phyloP scores from a whole-genome alignment of 2,797 vertebrate species.

The Falco columbarius region DNA sequence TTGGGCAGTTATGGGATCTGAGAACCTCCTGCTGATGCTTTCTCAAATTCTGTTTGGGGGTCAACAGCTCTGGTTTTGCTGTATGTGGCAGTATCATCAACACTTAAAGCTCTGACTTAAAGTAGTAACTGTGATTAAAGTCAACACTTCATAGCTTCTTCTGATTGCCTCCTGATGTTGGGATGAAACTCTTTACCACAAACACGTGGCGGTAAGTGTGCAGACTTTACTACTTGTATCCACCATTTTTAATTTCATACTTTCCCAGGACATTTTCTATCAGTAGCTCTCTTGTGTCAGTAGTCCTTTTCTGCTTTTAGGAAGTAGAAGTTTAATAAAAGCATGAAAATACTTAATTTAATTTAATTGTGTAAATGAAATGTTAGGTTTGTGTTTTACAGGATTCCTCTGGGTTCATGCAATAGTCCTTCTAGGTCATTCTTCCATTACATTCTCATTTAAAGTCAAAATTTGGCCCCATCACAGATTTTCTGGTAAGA shows the following conservation, averaged over 20 bases:
- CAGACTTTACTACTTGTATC: not conserved
- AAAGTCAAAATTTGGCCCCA: not conserved
- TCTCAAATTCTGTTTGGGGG: too few relatives aligned
- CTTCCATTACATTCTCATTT: not conserved
- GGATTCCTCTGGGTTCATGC: not conserved
- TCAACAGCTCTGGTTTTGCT: not conserved
- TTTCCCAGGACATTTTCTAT: not conserved
- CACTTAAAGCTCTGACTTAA: not conserved
- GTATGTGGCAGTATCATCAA: not conserved
- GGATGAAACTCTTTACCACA: not conserved
- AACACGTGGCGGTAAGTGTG: fast-evolving
- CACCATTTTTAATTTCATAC: not conserved
- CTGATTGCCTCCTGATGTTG: not conserved
- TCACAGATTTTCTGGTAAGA: not conserved
- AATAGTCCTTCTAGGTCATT: not conserved
- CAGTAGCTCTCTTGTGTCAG: not conserved
- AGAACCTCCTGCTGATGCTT: not conserved
- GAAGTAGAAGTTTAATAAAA: not conserved
- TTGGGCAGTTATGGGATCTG: not conserved
- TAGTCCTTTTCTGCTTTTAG: not conserved
- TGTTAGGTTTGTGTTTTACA: not conserved
- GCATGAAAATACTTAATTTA: not conserved
- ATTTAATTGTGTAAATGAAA: not conserved
- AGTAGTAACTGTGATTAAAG: not conserved
- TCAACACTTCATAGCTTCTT: not conserved